Conservation (phyloP, 1,140 invertebrate species). For the Sarcophaga bullata region DNA sequence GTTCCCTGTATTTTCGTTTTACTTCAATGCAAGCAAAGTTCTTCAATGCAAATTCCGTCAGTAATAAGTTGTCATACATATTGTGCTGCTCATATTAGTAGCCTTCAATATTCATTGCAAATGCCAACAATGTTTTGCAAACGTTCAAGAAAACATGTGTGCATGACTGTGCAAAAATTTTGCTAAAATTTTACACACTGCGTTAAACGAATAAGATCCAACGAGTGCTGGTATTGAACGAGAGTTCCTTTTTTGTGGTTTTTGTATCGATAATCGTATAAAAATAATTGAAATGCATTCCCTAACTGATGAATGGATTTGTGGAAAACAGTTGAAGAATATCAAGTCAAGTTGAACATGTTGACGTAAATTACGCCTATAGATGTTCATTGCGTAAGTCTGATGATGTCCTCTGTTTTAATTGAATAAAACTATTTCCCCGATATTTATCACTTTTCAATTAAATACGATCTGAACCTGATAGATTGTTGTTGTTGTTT, state of each 20-base stretch:
- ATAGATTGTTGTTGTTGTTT: too few relatives aligned
- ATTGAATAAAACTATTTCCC: too few relatives aligned
- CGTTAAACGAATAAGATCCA: neutral
- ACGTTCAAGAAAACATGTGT: neutral
- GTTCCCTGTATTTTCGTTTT: neutral
- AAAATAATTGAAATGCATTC: too few relatives aligned
- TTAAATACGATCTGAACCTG: too few relatives aligned
- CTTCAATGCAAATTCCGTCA: conserved; percentile 10
- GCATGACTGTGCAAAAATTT: neutral
- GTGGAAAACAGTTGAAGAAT: too few relatives aligned
- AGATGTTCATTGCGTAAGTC: too few relatives aligned
- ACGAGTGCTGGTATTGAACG: neutral
- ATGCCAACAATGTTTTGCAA: neutral
- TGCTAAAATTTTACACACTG: neutral
- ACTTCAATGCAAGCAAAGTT: neutral
- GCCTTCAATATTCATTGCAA: conserved; percentile 14
- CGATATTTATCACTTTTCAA: too few relatives aligned
- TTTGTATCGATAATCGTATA: too few relatives aligned
- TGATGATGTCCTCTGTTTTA: too few relatives aligned
- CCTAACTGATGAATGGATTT: too few relatives aligned
- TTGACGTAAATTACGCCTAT: too few relatives aligned
- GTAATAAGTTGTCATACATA: conserved; percentile 4
- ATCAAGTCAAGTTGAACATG: too few relatives aligned
- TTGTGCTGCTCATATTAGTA: neutral
- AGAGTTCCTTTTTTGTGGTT: neutral